Evolutionary conservation across 2,888 invertebrate genomes (phyloP).

Genomic region (Gymnoscelis rufifasciata): DNA sequence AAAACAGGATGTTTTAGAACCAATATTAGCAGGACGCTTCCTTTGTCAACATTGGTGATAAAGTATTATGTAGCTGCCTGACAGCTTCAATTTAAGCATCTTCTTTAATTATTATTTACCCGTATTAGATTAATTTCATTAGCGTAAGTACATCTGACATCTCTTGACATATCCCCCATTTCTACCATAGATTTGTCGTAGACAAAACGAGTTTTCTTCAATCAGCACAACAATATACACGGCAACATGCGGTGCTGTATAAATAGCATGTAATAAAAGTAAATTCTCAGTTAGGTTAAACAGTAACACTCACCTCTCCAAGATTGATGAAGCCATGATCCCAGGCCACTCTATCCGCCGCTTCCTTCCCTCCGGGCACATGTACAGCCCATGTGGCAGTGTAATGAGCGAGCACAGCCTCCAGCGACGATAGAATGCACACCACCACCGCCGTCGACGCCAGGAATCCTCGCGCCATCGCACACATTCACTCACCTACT

Average conservation of each 20-base stretch:
- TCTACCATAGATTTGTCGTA: too few species aligned
- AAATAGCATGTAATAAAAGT: too few species aligned
- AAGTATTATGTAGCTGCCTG: slow-evolving; percentile 2
- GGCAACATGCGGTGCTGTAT: too few species aligned
- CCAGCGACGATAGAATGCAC: slow-evolving; percentile 46
- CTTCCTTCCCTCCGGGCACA: slow-evolving; percentile 83
- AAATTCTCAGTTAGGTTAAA: too few species aligned
- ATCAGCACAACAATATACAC: too few species aligned
- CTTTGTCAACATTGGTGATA: slow-evolving; percentile 12
- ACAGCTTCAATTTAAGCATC: slow-evolving; percentile 2
- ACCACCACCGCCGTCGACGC: slow-evolving; percentile 55
- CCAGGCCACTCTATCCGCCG: slow-evolving; percentile 86
- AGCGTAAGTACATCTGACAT: too few species aligned
- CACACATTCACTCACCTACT: slow-evolving; percentile 67
- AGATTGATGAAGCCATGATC: slow-evolving; percentile 91
- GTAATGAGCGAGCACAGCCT: slow-evolving; percentile 74
- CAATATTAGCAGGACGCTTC: slow-evolving; percentile 15
- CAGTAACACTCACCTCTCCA: slow-evolving; percentile 84
- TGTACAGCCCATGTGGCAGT: slow-evolving; percentile 93
- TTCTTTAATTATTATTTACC: neutral
- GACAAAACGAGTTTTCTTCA: too few species aligned
- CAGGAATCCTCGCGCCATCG: slow-evolving; percentile 62
- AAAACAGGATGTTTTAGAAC: slow-evolving; percentile 18
- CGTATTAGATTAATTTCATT: too few species aligned
- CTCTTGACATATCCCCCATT: too few species aligned